Percentiles rank a stretch among this genome's conserved stretches.
phyloP scores from a whole-genome alignment of 2,888 invertebrate genomes.

The Muschampia plurimacula region DNA sequence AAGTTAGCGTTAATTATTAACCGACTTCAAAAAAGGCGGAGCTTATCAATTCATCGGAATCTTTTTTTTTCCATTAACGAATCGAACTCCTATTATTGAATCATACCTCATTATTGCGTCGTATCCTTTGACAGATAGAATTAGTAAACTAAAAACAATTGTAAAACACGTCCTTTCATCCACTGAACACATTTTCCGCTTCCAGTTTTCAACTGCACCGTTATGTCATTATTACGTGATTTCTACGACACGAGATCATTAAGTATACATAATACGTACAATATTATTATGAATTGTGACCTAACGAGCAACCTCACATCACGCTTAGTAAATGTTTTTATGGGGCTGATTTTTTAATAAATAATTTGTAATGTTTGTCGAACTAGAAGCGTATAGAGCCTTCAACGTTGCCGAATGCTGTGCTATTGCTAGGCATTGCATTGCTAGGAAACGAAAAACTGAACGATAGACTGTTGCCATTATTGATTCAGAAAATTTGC shows the following conservation, averaged over 20 bases:
- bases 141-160: background rate
- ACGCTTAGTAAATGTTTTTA: background rate
- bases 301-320: background rate
- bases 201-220: slow-evolving; percentile 4
- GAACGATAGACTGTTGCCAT: background rate
- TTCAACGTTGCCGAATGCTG: slow-evolving; percentile 21
- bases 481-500: slow-evolving; percentile 31
- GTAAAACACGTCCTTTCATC: slow-evolving; percentile 6
- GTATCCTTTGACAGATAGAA: slow-evolving; percentile 3
- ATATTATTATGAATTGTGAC: background rate
- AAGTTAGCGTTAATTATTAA: too few relatives aligned
- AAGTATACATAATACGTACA: too few relatives aligned
- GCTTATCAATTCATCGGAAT: too few relatives aligned
- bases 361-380: background rate
- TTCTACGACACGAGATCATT: background rate
- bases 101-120: slow-evolving; percentile 26
- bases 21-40: background rate
- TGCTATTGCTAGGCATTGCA: slow-evolving; percentile 44
- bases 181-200: slow-evolving; percentile 11
- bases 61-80: background rate
- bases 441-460: slow-evolving; percentile 60
- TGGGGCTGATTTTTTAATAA: background rate
- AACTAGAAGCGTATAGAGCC: background rate
- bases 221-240: slow-evolving; percentile 17
- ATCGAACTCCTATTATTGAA: background rate